A percentile compares a stretch with the other conserved stretches of the same genome.
Conservation (phyloP, 2,888 invertebrate genomes). For the Morpho achilles region DNA sequence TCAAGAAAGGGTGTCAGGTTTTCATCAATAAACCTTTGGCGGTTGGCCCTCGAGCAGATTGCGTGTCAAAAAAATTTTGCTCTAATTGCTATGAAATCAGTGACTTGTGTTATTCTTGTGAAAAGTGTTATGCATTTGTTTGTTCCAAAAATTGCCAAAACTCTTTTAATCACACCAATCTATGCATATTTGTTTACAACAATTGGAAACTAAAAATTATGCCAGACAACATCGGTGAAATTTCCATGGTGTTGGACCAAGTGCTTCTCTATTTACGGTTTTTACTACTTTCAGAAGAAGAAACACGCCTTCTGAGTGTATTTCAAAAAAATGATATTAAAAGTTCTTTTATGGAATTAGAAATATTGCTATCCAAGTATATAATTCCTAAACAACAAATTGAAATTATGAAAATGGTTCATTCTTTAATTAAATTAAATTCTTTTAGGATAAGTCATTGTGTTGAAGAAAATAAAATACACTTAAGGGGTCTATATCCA, state of each 20-base stretch:
- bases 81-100: constrained; percentile 79
- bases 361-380: constrained; percentile 60
- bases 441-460: constrained; percentile 79
- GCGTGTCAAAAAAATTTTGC: constrained; percentile 76
- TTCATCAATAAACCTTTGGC: constrained; percentile 84
- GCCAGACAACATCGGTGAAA: constrained; percentile 29
- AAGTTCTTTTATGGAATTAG: constrained; percentile 68
- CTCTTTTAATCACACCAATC: constrained; percentile 72
- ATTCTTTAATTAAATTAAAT: constrained; percentile 81
- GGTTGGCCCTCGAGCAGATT: constrained; percentile 81
- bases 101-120: constrained; percentile 65
- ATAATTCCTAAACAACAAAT: constrained; percentile 70
- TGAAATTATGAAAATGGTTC: constrained; percentile 69
- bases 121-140: constrained; percentile 81
- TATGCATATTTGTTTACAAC: constrained; percentile 80
- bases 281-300: constrained; percentile 48
- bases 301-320: constrained; percentile 60
- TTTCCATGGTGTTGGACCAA: constrained; percentile 36
- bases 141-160: constrained; percentile 81
- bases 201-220: constrained; percentile 61
- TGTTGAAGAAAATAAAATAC: constrained; percentile 45
- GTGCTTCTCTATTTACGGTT: constrained; percentile 51
- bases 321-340: constrained; percentile 58
- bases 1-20: constrained; percentile 81
- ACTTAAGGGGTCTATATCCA: constrained; percentile 81